Base-by-base conservation (phyloP, 2,113 vertebrate genomes). In the Clupea harengus region DNA sequence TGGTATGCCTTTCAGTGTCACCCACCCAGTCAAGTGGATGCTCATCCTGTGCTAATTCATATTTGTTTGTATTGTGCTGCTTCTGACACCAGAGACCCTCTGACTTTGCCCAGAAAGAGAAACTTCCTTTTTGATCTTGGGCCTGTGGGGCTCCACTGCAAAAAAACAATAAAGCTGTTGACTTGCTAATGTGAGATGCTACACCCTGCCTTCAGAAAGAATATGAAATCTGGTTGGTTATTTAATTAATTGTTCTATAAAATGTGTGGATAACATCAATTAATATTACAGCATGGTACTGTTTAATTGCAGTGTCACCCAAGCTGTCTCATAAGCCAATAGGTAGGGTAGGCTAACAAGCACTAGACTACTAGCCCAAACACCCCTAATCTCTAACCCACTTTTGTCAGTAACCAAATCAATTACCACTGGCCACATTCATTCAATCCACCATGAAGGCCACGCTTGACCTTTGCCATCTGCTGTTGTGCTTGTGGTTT, bases 171-270 rank as follows among this genome's bases (percentile, higher is more conserved):
- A 78, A 44, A 39, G 13, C 39, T 75, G 45, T 49, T 20, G 64
- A 28, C 39, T 84, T 84, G 83, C 25, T 17, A 84, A 84, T 75
- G 64, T 44, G 39, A 45, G 45, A 2, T 49, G 28, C 28, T 84
- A n/a, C 57, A 64, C 6, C 72, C 47, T 84, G 45, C 44, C n/a
- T 84, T 49, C 45, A 75, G 6, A 50, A 49, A 84, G 22, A 84
- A 50, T 72, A 0, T 46, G 32, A 6, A 84, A 84, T 72, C 25
- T 47, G 32, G 72, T 78, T 78, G 25, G 13, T 17, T 78, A 78
- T 78, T 78, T 78, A 39, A 67, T 28, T 67, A 8, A 25, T 64
- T 64, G 64, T 10, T 64, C 4, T 2, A 64, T 25, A 64, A 22
- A 25, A 64, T 25, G 25, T 25, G 22, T 64, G 60, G n/a, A 5